These are phyloP conservation scores for Zaprionus inermis DNA, from an alignment of 1,140 invertebrate species.

Conservation along the genomic window DNA sequence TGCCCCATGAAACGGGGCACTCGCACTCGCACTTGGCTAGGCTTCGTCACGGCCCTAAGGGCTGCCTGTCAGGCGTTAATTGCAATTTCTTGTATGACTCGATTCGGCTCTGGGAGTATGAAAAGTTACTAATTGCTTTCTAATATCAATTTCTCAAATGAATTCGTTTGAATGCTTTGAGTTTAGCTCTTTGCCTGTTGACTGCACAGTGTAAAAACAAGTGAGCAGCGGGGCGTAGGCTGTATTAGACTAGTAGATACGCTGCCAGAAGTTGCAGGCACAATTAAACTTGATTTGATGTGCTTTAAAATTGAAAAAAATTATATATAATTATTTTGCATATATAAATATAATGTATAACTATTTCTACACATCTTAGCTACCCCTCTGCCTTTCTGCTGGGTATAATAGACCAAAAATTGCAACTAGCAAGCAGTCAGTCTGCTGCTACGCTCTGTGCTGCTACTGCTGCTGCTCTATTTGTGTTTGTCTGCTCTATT, in stretches of 20 bases:
- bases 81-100: conserved; percentile 45
- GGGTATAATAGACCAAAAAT: conserved; percentile 45
- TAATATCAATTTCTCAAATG: conserved; percentile 75
- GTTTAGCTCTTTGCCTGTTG: conserved; percentile 47
- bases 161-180: conserved; percentile 61
- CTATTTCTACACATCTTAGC: neutral
- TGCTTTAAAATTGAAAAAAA: neutral
- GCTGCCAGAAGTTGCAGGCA: neutral
- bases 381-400: neutral
- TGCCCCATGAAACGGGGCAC: neutral
- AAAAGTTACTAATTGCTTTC: conserved; percentile 65
- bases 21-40: too few species aligned
- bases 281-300: neutral
- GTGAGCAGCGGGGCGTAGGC: conserved; percentile 1
- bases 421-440: conserved; percentile 22
- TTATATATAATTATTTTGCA: neutral
- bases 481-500: conserved; percentile 22
- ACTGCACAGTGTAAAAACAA: conserved; percentile 40
- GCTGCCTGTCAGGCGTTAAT: conserved; percentile 47
- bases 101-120: conserved; percentile 13
- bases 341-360: neutral
- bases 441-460: neutral
- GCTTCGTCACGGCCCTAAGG: neutral
- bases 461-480: conserved; percentile 7
- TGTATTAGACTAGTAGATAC: neutral